Percentiles rank a stretch among this genome's conserved stretches.
Conservation (phyloP, 2,888 invertebrate species). For the Dinocampus coccinellae region DNA sequence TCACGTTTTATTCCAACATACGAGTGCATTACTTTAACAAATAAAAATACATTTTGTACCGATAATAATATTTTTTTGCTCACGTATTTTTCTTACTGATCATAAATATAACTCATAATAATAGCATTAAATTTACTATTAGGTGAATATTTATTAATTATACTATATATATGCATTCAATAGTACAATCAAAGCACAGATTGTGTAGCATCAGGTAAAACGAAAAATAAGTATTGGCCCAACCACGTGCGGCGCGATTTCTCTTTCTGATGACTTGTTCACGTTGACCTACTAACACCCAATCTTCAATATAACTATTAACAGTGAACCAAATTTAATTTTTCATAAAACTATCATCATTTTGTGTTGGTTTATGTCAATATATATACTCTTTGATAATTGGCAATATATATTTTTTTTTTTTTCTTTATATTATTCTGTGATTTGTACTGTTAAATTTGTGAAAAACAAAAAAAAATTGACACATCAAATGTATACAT, state of each 20-base stretch:
- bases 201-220: neutral
- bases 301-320: conserved; percentile 49
- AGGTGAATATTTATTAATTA: neutral
- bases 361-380: too few species aligned
- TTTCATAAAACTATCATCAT: neutral
- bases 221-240: conserved; percentile 8
- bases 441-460: neutral
- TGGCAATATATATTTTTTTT: neutral
- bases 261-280: conserved; percentile 48
- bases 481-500: too few species aligned
- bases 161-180: conserved; percentile 15
- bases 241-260: conserved; percentile 43
- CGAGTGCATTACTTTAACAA: neutral
- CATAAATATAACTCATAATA: too few species aligned
- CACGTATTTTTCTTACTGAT: too few species aligned
- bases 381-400: too few species aligned
- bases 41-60: too few species aligned
- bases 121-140: too few species aligned
- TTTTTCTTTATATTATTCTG: neutral
- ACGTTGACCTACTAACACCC: conserved; percentile 68
- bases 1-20: neutral
- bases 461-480: neutral
- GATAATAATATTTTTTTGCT: too few species aligned
- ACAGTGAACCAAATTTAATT: neutral
- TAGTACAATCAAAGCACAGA: conserved; percentile 33